Evolutionary conservation across 2,888 invertebrate species (phyloP).

Genomic region (Melitaea athalia): DNA sequence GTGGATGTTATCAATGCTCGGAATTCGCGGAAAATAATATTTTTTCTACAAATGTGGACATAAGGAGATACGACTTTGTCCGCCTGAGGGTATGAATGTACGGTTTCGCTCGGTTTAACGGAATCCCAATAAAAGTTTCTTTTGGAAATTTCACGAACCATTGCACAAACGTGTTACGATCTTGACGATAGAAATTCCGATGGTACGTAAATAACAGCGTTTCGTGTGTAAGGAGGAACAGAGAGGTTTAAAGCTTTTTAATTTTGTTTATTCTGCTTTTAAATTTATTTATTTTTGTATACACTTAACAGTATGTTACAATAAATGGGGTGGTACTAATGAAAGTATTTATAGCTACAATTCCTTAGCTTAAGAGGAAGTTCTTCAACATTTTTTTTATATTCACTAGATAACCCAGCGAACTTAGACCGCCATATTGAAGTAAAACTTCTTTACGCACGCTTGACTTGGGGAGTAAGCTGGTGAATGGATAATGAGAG

Average conservation of each 20-base stretch:
- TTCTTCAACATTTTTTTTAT: no score
- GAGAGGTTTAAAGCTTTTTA: conserved; percentile 22
- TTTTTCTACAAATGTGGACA: conserved; percentile 12
- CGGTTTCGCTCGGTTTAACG: conserved; percentile 29
- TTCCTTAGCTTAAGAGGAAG: no score
- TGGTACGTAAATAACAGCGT: conserved; percentile 40
- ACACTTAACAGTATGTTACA: no score
- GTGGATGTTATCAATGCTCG: neutral
- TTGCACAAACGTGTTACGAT: conserved; percentile 48
- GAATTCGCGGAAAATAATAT: conserved; percentile 2
- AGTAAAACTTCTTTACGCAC: no score
- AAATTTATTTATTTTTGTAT: neutral
- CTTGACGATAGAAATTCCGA: conserved; percentile 45
- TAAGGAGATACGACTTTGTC: conserved; percentile 11
- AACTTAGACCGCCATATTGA: no score
- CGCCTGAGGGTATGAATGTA: conserved; percentile 19
- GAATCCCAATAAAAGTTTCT: conserved; percentile 54
- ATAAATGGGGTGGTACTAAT: no score
- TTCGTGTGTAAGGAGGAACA: conserved; percentile 23
- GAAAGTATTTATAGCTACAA: no score
- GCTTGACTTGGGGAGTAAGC: no score
- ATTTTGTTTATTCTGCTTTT: neutral
- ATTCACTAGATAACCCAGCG: no score
- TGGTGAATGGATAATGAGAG: no score
- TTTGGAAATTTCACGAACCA: conserved; percentile 52